A percentile compares a stretch with the other conserved stretches of the same genome.
Evolutionary conservation across 2,113 vertebrate species (phyloP).

Genomic region (Plecotus auritus): DNA sequence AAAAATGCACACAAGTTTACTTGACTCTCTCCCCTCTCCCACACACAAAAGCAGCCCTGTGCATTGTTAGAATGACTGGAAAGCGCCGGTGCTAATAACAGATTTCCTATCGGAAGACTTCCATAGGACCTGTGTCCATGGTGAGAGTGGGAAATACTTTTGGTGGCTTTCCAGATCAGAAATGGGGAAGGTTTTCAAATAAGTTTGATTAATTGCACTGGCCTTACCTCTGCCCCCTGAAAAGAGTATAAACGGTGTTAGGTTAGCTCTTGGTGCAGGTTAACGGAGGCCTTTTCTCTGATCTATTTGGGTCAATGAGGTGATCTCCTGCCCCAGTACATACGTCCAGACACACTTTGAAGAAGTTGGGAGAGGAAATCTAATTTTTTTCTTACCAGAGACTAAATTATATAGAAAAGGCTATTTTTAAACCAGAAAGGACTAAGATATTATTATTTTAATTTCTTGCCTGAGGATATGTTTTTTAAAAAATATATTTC

Average conservation of each 20-base stretch:
- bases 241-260: background rate
- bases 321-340: accelerated
- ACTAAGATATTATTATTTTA: background rate
- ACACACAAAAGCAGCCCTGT: accelerated
- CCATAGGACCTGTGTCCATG: background rate
- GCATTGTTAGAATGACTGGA: background rate
- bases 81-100: background rate
- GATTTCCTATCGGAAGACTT: background rate
- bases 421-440: background rate
- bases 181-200: background rate
- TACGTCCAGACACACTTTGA: background rate
- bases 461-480: background rate
- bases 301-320: background rate
- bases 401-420: background rate
- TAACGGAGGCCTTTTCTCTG: background rate
- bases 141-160: background rate
- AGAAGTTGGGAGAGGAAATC: background rate
- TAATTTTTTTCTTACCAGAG: background rate
- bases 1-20: background rate
- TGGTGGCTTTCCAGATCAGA: background rate
- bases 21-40: accelerated
- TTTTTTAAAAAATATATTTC: background rate
- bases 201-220: background rate
- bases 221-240: accelerated
- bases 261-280: background rate